Evolutionary conservation across 2,113 vertebrate species (phyloP).

Genomic region (Stigmatopora argus): DNA sequence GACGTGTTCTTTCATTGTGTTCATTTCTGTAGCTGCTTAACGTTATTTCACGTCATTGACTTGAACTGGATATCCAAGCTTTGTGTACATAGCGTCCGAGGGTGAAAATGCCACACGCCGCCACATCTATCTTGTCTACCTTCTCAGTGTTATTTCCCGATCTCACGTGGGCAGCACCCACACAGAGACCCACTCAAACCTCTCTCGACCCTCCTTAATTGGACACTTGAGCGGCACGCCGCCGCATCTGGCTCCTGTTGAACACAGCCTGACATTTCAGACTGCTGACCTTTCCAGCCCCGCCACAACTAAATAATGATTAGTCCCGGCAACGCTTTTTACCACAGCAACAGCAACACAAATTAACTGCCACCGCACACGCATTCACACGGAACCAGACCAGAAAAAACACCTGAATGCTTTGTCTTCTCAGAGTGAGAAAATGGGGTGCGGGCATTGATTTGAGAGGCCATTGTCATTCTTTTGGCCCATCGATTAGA

Average conservation of each 20-base stretch:
- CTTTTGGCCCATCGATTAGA: constrained; percentile 84
- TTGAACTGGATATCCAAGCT: background rate
- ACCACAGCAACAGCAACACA: constrained; percentile 75
- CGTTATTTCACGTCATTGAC: background rate
- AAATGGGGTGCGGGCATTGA: constrained; percentile 91
- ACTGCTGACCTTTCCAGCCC: constrained; percentile 97
- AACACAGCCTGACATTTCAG: constrained; percentile 97
- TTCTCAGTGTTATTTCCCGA: constrained; percentile 34
- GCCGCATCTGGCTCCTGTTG: constrained; percentile 86
- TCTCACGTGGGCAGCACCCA: constrained; percentile 24
- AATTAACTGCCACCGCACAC: constrained; percentile 11
- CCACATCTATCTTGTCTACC: background rate
- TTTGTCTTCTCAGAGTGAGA: constrained; percentile 79
- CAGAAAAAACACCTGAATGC: constrained; percentile 75
- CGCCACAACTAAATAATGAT: constrained; percentile 94
- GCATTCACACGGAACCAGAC: constrained; percentile 28
- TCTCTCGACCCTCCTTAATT: constrained; percentile 86
- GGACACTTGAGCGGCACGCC: constrained; percentile 81
- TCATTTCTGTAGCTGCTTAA: background rate
- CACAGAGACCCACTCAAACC: constrained; percentile 60
- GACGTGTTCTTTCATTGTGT: background rate
- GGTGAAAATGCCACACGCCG: background rate
- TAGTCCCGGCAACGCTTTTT: constrained; percentile 87
- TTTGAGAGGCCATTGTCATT: constrained; percentile 87
- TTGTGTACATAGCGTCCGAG: background rate